A percentile compares a stretch with the other conserved stretches of the same genome.
These are phyloP conservation scores for Stenchaetothrips biformis DNA, from an alignment of 2,888 invertebrate species.

Conservation along the genomic window DNA sequence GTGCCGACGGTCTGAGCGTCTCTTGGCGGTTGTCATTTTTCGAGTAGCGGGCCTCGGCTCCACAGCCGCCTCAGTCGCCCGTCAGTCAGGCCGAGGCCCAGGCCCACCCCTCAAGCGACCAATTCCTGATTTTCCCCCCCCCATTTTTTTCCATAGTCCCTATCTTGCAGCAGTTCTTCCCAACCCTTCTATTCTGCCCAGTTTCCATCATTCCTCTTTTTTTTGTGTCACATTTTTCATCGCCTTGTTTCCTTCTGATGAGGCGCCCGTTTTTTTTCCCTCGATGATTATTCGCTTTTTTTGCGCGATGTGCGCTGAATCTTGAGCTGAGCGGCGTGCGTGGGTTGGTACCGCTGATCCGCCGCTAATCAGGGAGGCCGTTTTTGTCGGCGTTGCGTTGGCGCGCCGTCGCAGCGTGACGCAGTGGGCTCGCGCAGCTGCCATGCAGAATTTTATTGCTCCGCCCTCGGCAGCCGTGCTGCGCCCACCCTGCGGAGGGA, in stretches of 20 bases:
- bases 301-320: background rate
- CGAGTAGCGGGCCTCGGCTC: background rate
- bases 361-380: too few relatives aligned
- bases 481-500: background rate
- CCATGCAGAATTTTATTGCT: constrained; percentile 23
- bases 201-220: constrained; percentile 8
- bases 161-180: background rate
- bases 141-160: background rate
- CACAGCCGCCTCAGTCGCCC: too few relatives aligned
- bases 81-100: too few relatives aligned
- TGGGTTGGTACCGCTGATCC: background rate
- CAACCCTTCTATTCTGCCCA: constrained; percentile 13
- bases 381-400: too few relatives aligned
- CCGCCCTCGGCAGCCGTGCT: background rate
- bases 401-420: background rate
- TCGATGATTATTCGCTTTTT: background rate
- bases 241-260: background rate
- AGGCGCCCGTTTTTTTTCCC: background rate
- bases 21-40: too few relatives aligned
- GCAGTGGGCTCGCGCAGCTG: background rate
- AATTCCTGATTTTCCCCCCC: background rate
- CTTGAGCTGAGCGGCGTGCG: background rate
- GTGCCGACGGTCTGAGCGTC: too few relatives aligned
- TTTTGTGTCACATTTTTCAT: background rate
- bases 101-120: too few relatives aligned